Percentiles rank a stretch among this genome's conserved stretches.
phyloP scores from a whole-genome alignment of 2,888 invertebrate genomes.

The Apotomis betuletana region DNA sequence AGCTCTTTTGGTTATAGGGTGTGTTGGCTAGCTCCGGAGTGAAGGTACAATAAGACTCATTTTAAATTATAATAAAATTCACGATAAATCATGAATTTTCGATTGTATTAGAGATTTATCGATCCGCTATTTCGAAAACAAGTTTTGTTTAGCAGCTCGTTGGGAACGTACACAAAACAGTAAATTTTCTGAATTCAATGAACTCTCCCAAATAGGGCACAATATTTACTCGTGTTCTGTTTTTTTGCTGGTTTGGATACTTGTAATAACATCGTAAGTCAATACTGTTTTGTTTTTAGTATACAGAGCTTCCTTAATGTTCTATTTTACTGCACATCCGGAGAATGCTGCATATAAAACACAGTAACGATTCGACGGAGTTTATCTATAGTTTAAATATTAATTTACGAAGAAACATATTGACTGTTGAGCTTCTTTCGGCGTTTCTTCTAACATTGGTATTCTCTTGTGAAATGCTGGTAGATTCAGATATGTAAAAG shows the following conservation, averaged over 20 bases:
- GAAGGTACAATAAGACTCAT: slow-evolving; percentile 39
- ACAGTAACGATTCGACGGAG: too few species aligned
- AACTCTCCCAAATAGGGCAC: slow-evolving; percentile 20
- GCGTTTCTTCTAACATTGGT: too few species aligned
- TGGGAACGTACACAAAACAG: slow-evolving; percentile 7
- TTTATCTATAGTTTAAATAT: too few species aligned
- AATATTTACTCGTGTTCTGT: slow-evolving; percentile 1
- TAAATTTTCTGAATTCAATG: slow-evolving; percentile 7
- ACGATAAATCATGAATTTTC: slow-evolving; percentile 39
- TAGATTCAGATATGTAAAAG: too few species aligned
- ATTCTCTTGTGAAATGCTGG: too few species aligned
- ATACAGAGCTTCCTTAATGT: slow-evolving; percentile 1
- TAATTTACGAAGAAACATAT: too few species aligned
- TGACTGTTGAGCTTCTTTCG: too few species aligned
- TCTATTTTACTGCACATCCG: neutral
- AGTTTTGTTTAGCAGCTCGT: slow-evolving; percentile 6
- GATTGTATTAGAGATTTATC: slow-evolving; percentile 36
- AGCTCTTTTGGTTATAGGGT: slow-evolving; percentile 7
- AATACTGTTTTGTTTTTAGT: slow-evolving; percentile 19
- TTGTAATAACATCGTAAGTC: slow-evolving; percentile 18
- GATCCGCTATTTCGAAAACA: slow-evolving; percentile 25
- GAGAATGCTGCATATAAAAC: too few species aligned
- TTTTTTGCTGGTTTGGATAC: slow-evolving; percentile 15
- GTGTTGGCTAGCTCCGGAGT: slow-evolving; percentile 25
- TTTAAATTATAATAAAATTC: slow-evolving; percentile 41